Evolutionary conservation across 30 jellyfish, hydroid and myxozoan species (phyloP).

Genomic region (Aurelia coerulea): DNA sequence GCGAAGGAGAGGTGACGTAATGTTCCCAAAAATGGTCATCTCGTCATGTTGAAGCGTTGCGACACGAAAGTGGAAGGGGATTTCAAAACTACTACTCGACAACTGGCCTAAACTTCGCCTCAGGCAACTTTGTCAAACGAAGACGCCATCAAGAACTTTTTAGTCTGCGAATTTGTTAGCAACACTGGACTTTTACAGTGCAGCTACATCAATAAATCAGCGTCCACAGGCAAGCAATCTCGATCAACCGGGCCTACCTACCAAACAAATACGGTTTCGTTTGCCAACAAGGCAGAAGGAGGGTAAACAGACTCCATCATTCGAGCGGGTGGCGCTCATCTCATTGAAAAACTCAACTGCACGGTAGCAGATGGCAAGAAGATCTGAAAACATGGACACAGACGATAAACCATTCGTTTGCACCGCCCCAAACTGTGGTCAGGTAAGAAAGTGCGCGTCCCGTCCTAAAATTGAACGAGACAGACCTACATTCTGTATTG

Average conservation of each 20-base stretch:
- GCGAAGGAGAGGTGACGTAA: constrained; percentile 51
- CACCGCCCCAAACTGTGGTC: constrained; percentile 70
- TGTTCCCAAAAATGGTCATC: constrained; percentile 59
- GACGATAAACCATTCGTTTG: constrained; percentile 80
- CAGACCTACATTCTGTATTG: not conserved
- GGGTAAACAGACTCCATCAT: too few species aligned
- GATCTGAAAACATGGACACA: constrained; percentile 32
- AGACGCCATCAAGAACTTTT: not conserved
- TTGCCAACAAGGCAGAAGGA: too few species aligned
- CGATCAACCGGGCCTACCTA: too few species aligned
- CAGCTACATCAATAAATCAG: too few species aligned
- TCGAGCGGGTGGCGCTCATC: too few species aligned
- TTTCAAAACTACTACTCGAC: not conserved
- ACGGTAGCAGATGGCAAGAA: too few species aligned
- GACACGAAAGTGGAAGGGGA: constrained; percentile 59
- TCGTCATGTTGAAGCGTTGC: constrained; percentile 39
- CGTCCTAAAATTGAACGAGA: too few species aligned
- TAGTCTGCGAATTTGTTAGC: too few species aligned
- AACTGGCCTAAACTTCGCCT: not conserved
- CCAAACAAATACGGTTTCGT: too few species aligned
- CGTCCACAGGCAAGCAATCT: too few species aligned
- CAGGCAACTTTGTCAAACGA: not conserved
- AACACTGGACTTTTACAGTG: too few species aligned
- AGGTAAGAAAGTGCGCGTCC: constrained; percentile 39
- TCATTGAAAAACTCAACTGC: too few species aligned